These are phyloP conservation scores for Acanthococcus lagerstroemiae DNA, from an alignment of 2,888 invertebrate genomes.

Conservation along the genomic window DNA sequence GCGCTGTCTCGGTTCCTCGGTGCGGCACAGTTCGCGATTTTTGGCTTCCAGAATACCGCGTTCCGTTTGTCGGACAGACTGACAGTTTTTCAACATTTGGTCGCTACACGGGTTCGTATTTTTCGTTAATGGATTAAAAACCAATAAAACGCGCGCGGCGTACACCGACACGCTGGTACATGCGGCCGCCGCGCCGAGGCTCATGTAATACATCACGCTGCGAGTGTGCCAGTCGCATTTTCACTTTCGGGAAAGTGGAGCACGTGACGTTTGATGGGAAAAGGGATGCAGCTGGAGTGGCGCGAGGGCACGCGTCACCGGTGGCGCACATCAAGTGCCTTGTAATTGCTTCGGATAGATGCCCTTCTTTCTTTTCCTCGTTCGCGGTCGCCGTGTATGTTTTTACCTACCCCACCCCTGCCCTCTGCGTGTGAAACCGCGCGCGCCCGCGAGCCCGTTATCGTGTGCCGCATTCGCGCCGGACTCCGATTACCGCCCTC, in stretches of 20 bases:
- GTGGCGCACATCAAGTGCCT: slow-evolving; percentile 27
- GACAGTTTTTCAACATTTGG: not conserved
- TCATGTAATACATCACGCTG: slow-evolving; percentile 21
- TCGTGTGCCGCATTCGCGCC: not conserved
- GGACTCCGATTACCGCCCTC: not conserved
- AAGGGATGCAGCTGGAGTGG: not conserved
- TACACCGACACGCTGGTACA: not conserved
- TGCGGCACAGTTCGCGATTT: too few species aligned
- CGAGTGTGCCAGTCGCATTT: slow-evolving; percentile 23
- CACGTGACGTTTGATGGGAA: slow-evolving; percentile 14
- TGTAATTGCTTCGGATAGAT: slow-evolving; percentile 28
- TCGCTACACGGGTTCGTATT: slow-evolving; percentile 1
- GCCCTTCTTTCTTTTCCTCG: slow-evolving; percentile 3
- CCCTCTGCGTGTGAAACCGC: not conserved
- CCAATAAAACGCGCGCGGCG: slow-evolving; percentile 9
- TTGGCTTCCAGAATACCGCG: not conserved
- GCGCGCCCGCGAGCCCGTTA: too few species aligned
- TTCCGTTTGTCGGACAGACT: not conserved
- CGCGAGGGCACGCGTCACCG: slow-evolving; percentile 21
- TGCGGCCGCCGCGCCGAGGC: not conserved
- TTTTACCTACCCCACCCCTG: too few species aligned
- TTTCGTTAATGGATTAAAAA: slow-evolving; percentile 27
- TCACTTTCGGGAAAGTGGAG: slow-evolving; percentile 12
- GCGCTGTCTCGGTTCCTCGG: too few species aligned
- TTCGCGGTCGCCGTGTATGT: not conserved